These are phyloP conservation scores for Rhinoraja longicauda DNA, from an alignment of 2,797 vertebrate species.

Conservation along the genomic window DNA sequence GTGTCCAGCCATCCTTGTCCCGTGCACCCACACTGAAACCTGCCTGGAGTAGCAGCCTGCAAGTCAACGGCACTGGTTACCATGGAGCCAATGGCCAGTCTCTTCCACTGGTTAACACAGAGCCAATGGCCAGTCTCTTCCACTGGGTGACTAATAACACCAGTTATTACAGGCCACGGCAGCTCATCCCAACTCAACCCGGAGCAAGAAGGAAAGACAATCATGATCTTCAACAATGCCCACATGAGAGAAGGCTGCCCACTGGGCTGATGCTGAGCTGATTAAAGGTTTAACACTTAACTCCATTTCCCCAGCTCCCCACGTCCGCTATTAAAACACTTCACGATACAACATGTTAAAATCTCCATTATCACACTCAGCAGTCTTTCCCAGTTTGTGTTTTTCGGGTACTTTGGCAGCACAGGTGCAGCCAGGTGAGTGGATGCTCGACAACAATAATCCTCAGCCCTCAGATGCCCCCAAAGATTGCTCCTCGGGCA, in stretches of 20 bases:
- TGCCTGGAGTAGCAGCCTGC: slow-evolving; percentile 78
- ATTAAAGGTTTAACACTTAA: not conserved
- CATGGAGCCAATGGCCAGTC: not conserved
- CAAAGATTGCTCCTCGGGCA: not conserved
- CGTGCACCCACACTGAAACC: slow-evolving; percentile 72
- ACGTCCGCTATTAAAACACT: not conserved
- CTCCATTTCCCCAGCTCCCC: not conserved
- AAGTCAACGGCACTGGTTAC: not conserved
- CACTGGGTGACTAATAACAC: no score
- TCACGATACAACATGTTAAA: not conserved
- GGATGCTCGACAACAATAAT: not conserved
- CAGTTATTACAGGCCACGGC: no score
- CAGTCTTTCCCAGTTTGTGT: not conserved
- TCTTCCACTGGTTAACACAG: not conserved
- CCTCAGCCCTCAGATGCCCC: not conserved
- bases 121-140: not conserved
- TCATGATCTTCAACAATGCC: not conserved
- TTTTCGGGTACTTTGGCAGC: not conserved
- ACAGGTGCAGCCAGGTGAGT: not conserved
- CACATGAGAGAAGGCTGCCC: not conserved
- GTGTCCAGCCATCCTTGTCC: slow-evolving; percentile 83
- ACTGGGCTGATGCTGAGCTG: not conserved
- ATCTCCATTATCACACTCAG: not conserved
- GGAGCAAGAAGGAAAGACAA: not conserved
- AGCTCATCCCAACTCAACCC: not conserved